These are phyloP conservation scores for Pseudachorutes palmiensis DNA, from an alignment of 1,140 invertebrate species.

Conservation along the genomic window DNA sequence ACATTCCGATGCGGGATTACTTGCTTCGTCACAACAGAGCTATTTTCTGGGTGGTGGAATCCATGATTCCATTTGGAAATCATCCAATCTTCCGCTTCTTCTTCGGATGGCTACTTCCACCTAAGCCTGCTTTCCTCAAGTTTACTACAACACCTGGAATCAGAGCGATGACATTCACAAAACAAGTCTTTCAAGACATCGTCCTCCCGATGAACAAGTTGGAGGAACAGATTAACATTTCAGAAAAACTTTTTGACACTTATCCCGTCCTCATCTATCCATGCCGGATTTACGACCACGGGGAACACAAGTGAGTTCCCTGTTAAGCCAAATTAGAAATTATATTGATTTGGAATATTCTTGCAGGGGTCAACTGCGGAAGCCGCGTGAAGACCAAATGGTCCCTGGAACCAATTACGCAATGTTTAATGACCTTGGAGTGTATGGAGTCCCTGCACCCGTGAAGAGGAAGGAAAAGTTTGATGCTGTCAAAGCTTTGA, in stretches of 20 bases:
- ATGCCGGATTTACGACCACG: constrained; percentile 50
- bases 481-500: constrained; percentile 49
- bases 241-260: constrained; percentile 48
- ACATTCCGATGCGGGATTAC: constrained; percentile 50
- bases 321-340: constrained; percentile 17
- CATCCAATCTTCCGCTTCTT: constrained; percentile 40
- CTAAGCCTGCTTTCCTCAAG: constrained; percentile 48
- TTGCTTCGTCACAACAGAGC: constrained; percentile 49
- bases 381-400: constrained; percentile 45
- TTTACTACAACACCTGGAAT: constrained; percentile 50
- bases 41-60: constrained; percentile 53
- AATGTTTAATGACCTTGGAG: constrained; percentile 43
- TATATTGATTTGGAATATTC: not conserved
- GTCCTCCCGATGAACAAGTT: constrained; percentile 49
- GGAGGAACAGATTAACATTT: constrained; percentile 48
- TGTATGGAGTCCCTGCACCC: constrained; percentile 52
- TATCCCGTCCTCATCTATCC: constrained; percentile 52
- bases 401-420: constrained; percentile 47
- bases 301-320: constrained; percentile 40
- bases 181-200: constrained; percentile 53
- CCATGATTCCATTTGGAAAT: constrained; percentile 49
- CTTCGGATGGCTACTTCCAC: constrained; percentile 46
- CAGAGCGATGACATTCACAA: constrained; percentile 51
- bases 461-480: constrained; percentile 47
- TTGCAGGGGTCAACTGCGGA: constrained; percentile 44